Percentiles rank a stretch among this genome's conserved stretches.
Conservation (phyloP, 1,140 invertebrate species). For the Oedothorax gibbosus region DNA sequence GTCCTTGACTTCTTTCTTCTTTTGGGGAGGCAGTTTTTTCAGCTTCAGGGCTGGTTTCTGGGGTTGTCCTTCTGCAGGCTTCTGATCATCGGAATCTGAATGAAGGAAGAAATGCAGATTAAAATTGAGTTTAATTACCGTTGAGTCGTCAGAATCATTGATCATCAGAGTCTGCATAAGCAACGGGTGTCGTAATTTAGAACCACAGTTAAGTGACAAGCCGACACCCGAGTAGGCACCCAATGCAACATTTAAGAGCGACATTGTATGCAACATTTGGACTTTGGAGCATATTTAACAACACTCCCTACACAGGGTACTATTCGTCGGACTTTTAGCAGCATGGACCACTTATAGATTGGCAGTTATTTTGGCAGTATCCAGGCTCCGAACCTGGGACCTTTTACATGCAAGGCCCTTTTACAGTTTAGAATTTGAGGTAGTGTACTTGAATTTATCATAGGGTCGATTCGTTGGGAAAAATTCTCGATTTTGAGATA, state of each 20-base stretch:
- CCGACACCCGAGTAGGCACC: too few species aligned
- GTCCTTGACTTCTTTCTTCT: slow-evolving; percentile 62
- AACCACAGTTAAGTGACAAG: too few species aligned
- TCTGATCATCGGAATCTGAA: neutral
- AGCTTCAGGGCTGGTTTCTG: slow-evolving; percentile 32
- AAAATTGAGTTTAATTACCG: neutral
- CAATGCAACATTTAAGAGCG: too few species aligned
- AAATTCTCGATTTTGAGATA: too few species aligned
- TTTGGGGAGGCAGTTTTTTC: slow-evolving; percentile 29
- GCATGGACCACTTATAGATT: too few species aligned
- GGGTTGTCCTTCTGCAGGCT: slow-evolving; percentile 4
- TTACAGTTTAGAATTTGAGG: too few species aligned
- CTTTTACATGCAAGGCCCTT: too few species aligned
- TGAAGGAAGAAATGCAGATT: neutral
- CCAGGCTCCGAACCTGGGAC: too few species aligned
- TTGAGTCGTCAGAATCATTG: neutral
- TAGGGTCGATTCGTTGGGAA: too few species aligned
- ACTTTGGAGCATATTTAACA: neutral
- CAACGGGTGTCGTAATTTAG: neutral
- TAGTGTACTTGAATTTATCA: too few species aligned
- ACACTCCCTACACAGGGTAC: neutral
- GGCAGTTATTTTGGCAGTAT: too few species aligned
- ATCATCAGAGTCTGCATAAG: neutral
- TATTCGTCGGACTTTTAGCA: neutral
- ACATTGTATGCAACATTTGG: too few species aligned